Base-by-base conservation (phyloP, 2,113 vertebrate species). In the Hippocampus abdominalis region DNA sequence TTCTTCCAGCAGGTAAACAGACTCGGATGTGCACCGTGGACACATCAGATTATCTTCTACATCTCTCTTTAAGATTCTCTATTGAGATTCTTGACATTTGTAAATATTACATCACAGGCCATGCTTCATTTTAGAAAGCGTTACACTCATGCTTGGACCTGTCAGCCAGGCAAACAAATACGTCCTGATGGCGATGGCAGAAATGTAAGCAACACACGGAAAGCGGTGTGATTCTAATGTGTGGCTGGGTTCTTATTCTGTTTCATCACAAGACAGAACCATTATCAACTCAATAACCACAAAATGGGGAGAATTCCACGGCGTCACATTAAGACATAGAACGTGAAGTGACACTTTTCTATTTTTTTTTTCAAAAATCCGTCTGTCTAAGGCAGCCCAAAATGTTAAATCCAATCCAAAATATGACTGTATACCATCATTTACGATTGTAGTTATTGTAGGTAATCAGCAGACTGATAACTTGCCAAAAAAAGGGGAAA, bases 231-330 rank as follows among this genome's bases (percentile, higher is more conserved):
- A 61, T 20, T 11, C 4, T 49, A 3, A 62, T 18, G 40, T 18
- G 15, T 39, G 25, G 39, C 2, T 21, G 8, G 0, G 60, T 21
- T 81, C 74, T 76, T 70, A 29, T 81, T 60, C 23, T n/a, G 20
- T 18, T 46, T 74, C 42, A 76, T 79, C 87, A 87, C 80, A 71
- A 89, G 86, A 87, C 83, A 87, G 87, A 12, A 71, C 79, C 69
- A 64, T 85, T 85, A 87, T 85, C 86, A 88, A 82, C 73, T 59
- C 10, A 82, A 85, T 63, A 64, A 77, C 75, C 81, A 88, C 81
- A 83, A 66, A 74, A 75, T n/a, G n/a, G 68, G 27, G 71, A 64
- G 15, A 73, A 67, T 1, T 64, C 32, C 7, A 12, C 62, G 48
- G 27, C 0, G 44, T 54, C 66, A 72, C 67, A 72, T 71, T 57